Conservation (phyloP, 2,797 vertebrate genomes). For the Typhlichthys eigenmanni region DNA sequence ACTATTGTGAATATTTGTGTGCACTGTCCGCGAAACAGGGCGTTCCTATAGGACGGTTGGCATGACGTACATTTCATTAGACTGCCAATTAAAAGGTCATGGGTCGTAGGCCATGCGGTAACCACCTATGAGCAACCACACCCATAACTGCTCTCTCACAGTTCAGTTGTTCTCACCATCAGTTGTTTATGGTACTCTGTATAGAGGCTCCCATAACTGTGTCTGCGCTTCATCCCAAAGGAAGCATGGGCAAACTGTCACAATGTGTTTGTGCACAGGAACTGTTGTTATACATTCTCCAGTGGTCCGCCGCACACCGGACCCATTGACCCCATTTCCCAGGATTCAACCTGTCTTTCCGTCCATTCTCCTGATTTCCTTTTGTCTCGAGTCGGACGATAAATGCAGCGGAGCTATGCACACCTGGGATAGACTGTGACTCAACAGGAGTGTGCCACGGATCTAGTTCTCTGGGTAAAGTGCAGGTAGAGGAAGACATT, state of each 20-base stretch:
- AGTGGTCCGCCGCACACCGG: constrained; percentile 1
- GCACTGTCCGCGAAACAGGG: too few species aligned
- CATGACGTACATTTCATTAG: too few species aligned
- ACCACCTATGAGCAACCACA: too few species aligned
- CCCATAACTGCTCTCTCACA: too few species aligned
- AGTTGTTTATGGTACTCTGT: too few species aligned
- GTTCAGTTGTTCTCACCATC: too few species aligned
- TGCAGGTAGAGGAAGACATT: too few species aligned
- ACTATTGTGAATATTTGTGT: too few species aligned
- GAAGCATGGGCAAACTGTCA: constrained; percentile 2
- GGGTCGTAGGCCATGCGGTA: too few species aligned
- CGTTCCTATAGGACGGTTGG: too few species aligned
- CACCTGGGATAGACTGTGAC: constrained; percentile 7
- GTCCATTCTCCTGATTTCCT: constrained; percentile 28
- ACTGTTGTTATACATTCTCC: not conserved
- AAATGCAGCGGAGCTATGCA: not conserved
- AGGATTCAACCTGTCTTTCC: constrained; percentile 3
- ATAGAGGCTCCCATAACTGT: too few species aligned
- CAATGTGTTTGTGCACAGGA: constrained; percentile 1
- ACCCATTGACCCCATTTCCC: constrained; percentile 15
- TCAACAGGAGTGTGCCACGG: not conserved
- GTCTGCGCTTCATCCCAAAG: not conserved
- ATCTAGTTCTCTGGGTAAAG: not conserved
- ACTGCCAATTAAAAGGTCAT: too few species aligned
- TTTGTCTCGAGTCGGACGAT: constrained; percentile 3